These are phyloP conservation scores for Rhynchophorus ferrugineus DNA, from an alignment of 1,140 invertebrate genomes.

Conservation along the genomic window DNA sequence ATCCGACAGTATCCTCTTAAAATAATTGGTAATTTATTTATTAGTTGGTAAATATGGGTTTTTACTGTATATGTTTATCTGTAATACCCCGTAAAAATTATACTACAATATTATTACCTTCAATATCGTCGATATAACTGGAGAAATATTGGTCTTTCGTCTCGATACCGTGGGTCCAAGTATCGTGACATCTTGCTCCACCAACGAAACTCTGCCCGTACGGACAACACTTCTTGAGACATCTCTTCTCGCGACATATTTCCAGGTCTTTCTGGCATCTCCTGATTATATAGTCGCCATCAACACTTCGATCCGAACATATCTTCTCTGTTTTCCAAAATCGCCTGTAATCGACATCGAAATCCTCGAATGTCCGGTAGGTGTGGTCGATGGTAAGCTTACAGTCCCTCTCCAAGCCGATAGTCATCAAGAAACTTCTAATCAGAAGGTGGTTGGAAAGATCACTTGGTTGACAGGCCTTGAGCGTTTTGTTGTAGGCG, in stretches of 20 bases:
- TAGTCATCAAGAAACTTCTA: conserved; percentile 13
- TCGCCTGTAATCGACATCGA: neutral
- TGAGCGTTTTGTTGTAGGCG: conserved; percentile 15
- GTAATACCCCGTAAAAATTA: too few relatives aligned
- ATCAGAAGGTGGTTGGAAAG: neutral
- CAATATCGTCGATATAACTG: conserved; percentile 9
- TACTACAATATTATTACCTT: conserved; percentile 12
- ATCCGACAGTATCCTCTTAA: too few relatives aligned
- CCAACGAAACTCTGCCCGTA: conserved; percentile 27
- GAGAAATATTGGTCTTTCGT: conserved; percentile 11
- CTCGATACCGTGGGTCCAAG: conserved; percentile 18
- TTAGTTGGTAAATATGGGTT: too few relatives aligned
- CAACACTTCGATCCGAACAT: conserved; percentile 19
- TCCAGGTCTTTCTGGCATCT: conserved; percentile 17
- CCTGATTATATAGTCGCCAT: conserved; percentile 12
- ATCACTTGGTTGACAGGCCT: conserved; percentile 13
- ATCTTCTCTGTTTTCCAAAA: neutral
- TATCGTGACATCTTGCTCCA: conserved; percentile 20
- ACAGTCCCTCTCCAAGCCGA: conserved; percentile 23
- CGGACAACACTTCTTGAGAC: conserved; percentile 25
- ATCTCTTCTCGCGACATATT: conserved; percentile 16
- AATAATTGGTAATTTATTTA: too few relatives aligned
- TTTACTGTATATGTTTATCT: too few relatives aligned
- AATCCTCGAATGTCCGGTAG: neutral
- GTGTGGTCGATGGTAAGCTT: conserved; percentile 17